These are phyloP conservation scores for Tonatia bakeri DNA, from an alignment of 2,113 vertebrate species.

Conservation along the genomic window DNA sequence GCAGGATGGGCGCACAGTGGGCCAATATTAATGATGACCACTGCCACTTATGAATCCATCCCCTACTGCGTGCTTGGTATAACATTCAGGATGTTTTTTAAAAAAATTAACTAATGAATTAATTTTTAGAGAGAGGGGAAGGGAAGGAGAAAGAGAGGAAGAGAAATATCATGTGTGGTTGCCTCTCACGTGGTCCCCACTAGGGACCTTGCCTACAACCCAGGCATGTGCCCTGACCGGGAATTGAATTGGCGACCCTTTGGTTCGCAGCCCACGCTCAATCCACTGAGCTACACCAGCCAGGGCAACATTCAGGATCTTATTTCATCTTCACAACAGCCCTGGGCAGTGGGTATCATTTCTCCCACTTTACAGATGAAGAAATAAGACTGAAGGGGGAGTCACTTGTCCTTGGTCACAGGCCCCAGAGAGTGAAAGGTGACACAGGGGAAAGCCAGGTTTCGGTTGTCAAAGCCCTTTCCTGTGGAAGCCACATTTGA, in stretches of 20 bases:
- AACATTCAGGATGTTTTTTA: not conserved
- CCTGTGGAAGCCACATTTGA: not conserved
- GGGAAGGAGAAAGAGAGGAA: too few relatives aligned
- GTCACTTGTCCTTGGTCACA: not conserved
- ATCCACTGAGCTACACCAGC: too few relatives aligned
- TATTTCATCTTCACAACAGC: not conserved
- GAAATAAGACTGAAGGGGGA: not conserved
- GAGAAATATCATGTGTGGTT: too few relatives aligned
- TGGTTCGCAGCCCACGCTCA: too few relatives aligned
- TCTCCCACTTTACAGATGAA: not conserved
- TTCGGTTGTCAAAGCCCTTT: not conserved
- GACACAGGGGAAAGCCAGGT: not conserved
- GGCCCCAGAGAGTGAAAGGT: not conserved
- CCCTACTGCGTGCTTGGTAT: not conserved
- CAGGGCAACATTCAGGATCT: not conserved
- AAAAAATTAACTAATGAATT: too few relatives aligned
- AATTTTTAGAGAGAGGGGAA: too few relatives aligned
- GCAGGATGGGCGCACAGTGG: not conserved
- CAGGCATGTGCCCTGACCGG: too few relatives aligned
- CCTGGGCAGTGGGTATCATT: too few relatives aligned
- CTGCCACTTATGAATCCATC: not conserved
- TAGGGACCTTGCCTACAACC: too few relatives aligned
- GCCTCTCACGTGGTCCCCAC: too few relatives aligned
- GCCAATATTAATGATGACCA: not conserved
- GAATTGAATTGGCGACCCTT: too few relatives aligned